A percentile compares a stretch with the other conserved stretches of the same genome.
These are phyloP conservation scores for Vicugna pacos DNA, from an alignment of 2,113 vertebrate species.

Conservation along the genomic window DNA sequence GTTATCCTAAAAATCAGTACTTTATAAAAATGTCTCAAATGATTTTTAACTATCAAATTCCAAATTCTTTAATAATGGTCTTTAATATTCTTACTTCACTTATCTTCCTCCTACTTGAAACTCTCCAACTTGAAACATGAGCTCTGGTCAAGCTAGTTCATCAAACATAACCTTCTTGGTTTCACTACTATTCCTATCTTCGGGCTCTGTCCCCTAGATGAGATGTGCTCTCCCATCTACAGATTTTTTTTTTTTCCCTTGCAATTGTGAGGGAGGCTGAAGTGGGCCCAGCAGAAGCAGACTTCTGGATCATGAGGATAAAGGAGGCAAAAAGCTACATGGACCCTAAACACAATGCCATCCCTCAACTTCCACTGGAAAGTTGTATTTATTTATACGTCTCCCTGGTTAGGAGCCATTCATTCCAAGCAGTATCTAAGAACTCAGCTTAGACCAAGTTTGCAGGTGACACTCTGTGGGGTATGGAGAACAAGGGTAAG, in stretches of 20 bases:
- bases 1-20: neutral
- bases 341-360: neutral
- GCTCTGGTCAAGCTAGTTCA: neutral
- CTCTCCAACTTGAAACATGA: neutral
- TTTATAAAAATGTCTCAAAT: neutral
- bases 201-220: neutral
- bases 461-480: neutral
- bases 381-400: neutral
- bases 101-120: constrained; percentile 17
- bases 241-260: neutral
- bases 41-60: neutral
- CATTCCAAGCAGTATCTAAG: neutral
- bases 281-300: neutral
- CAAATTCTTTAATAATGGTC: neutral
- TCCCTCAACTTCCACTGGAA: neutral
- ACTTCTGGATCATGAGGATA: neutral
- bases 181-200: neutral
- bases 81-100: neutral
- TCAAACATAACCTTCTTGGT: neutral
- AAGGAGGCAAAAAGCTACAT: neutral
- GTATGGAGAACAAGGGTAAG: neutral
- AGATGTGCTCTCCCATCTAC: neutral
- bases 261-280: neutral
- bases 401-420: neutral
- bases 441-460: neutral